phyloP scores from a whole-genome alignment of 2,113 vertebrate genomes.

The Riparia riparia region DNA sequence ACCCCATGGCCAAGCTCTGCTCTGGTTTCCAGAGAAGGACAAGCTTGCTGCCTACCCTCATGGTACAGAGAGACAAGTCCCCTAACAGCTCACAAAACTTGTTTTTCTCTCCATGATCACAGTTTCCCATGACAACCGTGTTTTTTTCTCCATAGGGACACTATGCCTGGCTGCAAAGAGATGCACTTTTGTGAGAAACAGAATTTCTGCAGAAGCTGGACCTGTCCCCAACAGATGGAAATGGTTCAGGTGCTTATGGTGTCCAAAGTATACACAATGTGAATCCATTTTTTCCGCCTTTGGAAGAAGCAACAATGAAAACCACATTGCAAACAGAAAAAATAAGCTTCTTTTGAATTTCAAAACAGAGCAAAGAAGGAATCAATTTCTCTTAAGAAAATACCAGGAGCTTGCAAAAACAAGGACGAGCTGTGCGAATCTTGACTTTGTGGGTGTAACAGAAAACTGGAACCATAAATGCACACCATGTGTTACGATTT shows the following conservation, averaged over 20 bases:
- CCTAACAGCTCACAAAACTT: neutral
- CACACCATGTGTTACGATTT: neutral
- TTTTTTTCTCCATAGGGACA: neutral
- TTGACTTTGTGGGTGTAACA: neutral
- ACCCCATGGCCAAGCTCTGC: neutral
- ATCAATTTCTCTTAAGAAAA: neutral
- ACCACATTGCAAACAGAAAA: neutral
- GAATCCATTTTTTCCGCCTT: neutral
- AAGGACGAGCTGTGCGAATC: neutral
- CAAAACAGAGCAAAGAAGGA: neutral
- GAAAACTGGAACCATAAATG: neutral
- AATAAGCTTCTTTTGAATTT: neutral
- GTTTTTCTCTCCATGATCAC: neutral
- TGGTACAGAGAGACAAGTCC: neutral
- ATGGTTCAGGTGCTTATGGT: neutral
- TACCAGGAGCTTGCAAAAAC: neutral
- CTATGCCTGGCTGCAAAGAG: neutral
- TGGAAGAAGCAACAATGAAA: neutral
- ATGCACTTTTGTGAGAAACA: neutral
- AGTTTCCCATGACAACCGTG: constrained; percentile 19
- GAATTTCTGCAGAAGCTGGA: neutral
- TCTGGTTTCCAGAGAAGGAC: neutral
- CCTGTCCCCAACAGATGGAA: neutral
- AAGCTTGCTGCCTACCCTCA: neutral
- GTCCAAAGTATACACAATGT: neutral